A percentile compares a stretch with the other conserved stretches of the same genome.
phyloP scores from a whole-genome alignment of 2,113 vertebrate species.

The Microcebus griseorufus region DNA sequence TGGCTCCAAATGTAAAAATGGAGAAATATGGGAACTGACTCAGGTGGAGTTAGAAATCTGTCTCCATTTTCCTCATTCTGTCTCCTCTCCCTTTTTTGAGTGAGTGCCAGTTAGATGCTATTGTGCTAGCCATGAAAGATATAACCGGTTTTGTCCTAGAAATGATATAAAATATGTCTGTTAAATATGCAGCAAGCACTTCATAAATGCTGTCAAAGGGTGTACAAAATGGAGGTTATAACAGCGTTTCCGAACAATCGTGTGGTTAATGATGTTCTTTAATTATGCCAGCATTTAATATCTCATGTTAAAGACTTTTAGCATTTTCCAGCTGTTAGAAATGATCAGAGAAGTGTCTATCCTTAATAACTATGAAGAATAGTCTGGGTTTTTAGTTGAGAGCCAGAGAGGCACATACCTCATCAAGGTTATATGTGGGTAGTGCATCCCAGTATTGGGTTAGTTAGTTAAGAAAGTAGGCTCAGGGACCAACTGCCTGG shows the following conservation, averaged over 20 bases:
- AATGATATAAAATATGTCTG: constrained; percentile 4
- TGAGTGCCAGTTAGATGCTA: not conserved
- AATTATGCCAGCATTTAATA: constrained; percentile 10
- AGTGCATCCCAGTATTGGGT: not conserved
- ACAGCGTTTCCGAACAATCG: not conserved
- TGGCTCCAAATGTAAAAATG: not conserved
- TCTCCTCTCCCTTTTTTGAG: not conserved
- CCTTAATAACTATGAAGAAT: not conserved
- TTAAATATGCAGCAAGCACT: not conserved
- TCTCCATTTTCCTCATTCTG: not conserved
- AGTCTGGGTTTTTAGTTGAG: not conserved
- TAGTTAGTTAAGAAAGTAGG: constrained; percentile 24
- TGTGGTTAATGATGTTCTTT: constrained; percentile 23
- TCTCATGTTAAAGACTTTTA: not conserved
- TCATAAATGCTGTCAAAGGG: constrained; percentile 23
- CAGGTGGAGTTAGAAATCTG: not conserved
- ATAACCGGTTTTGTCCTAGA: not conserved
- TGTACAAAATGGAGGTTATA: not conserved
- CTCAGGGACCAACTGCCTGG: not conserved
- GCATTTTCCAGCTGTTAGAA: constrained; percentile 45
- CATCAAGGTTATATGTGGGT: not conserved
- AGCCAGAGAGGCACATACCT: not conserved
- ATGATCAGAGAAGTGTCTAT: not conserved
- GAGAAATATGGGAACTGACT: not conserved
- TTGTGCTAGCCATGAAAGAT: not conserved